Evolutionary conservation across 2,888 invertebrate genomes (phyloP), one percentile per base, ranked within the genome.

Genomic region (Leistus spinibarbis): DNA sequence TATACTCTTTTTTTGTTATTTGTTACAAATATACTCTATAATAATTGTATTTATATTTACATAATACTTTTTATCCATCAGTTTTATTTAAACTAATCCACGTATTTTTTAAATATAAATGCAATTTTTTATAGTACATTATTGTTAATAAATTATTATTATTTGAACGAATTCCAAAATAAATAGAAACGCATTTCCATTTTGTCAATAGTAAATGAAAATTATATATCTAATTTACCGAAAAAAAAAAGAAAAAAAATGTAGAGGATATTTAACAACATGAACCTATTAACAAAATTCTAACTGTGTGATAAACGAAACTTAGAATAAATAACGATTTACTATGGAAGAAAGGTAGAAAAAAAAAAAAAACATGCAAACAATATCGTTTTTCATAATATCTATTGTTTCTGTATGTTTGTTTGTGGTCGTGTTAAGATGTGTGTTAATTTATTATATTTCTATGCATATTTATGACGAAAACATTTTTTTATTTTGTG

Each of bases 391-490:
- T 40, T 19, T 60, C 22, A 60, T 20, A 57, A 19, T 57, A 17
- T 60, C 20, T 57, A 24, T 73, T 73, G 73, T 73, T 73, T 73
- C 53, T 60, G 56, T 73, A 62, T 73, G 73, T 73, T 56, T 71
- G 71, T 71, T 73, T 73, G 73, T 73, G 67, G 66, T 73, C 73
- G 73, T 73, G 66, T 71, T 73, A 67, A 63, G 40, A 73, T 67
- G 73, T 73, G 67, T 73, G 62, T 73, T 73, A 73, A 73, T 73
- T 73, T 73, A 73, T 73, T 73, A 67, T 73, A 72, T 72, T 72
- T 72, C 72, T 65, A 73, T 60, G 60, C 67, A 73, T 73, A 67
- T 67, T 67, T 73, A 67, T 66, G 60, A 54, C 66, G 57, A 67
- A 66, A 73, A 66, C 56, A 65, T 57, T 73, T 57, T 40, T 23